These are phyloP conservation scores for Tiliacea citrago DNA, from an alignment of 2,888 invertebrate genomes.

Conservation along the genomic window DNA sequence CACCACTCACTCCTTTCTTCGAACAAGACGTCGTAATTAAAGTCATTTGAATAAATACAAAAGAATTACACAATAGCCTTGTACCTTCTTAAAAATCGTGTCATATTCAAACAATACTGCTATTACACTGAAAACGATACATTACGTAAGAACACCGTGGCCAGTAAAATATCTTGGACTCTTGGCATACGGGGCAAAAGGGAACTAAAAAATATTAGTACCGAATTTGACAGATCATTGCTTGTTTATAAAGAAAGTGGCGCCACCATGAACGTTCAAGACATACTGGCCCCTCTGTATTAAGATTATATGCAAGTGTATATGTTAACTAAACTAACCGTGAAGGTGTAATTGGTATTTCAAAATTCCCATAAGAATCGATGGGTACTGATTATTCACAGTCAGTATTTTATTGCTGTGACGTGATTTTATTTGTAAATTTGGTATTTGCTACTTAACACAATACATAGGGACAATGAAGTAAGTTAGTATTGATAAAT, in stretches of 20 bases:
- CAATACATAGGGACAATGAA: not conserved
- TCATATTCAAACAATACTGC: slow-evolving; percentile 61
- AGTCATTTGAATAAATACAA: slow-evolving; percentile 61
- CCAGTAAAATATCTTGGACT: slow-evolving; percentile 14
- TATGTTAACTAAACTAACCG: slow-evolving; percentile 45
- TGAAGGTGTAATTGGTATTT: slow-evolving; percentile 41
- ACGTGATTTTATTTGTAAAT: slow-evolving; percentile 22
- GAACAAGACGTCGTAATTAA: slow-evolving; percentile 59
- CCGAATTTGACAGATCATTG: not conserved
- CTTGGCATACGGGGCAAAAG: not conserved
- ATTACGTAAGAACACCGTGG: slow-evolving; percentile 40
- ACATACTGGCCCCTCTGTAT: slow-evolving; percentile 2
- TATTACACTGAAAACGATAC: slow-evolving; percentile 55
- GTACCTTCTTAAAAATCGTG: slow-evolving; percentile 46
- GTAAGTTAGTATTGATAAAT: too few species aligned
- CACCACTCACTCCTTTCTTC: slow-evolving; percentile 49
- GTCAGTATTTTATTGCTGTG: slow-evolving; percentile 34
- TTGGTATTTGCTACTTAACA: slow-evolving; percentile 13
- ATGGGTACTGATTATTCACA: slow-evolving; percentile 51
- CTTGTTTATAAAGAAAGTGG: slow-evolving; percentile 1
- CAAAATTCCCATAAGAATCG: slow-evolving; percentile 56
- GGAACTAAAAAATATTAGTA: not conserved
- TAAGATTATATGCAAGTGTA: slow-evolving; percentile 7
- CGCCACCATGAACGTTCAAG: slow-evolving; percentile 14
- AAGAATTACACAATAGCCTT: slow-evolving; percentile 54